These are phyloP conservation scores for Tineola bisselliella DNA, from an alignment of 2,888 invertebrate genomes.

Conservation along the genomic window DNA sequence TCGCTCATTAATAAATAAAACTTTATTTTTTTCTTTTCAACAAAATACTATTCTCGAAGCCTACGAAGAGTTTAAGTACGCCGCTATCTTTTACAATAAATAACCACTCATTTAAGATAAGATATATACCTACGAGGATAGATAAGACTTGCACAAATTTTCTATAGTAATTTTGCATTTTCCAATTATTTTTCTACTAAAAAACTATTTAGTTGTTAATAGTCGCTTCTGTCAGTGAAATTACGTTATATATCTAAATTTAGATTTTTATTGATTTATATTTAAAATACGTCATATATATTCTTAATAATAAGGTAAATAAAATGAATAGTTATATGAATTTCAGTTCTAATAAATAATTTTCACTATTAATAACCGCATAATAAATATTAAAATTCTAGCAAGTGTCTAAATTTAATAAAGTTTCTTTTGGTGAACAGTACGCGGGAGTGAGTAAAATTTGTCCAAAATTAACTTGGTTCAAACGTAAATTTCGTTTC, in stretches of 20 bases:
- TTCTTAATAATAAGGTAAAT: no score
- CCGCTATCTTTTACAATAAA: background rate
- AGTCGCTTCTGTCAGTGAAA: no score
- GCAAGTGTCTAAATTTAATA: background rate
- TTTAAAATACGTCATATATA: no score
- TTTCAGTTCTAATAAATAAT: no score
- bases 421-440: background rate
- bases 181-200: no score
- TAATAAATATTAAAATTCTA: background rate
- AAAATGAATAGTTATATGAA: no score
- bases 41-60: background rate
- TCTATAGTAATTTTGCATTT: background rate
- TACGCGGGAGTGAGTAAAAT: background rate
- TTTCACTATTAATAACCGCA: no score
- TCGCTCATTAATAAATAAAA: no score
- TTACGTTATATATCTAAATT: no score
- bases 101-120: background rate
- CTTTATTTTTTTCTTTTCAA: no score
- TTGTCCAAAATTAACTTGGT: background rate
- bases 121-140: background rate
- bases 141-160: background rate
- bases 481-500: background rate
- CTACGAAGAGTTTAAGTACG: background rate
- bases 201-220: no score
- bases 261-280: no score